Evolutionary conservation across 2,797 vertebrate genomes (phyloP), one percentile per base, ranked within the genome.

Genomic region (Poeciliopsis gracilis): DNA sequence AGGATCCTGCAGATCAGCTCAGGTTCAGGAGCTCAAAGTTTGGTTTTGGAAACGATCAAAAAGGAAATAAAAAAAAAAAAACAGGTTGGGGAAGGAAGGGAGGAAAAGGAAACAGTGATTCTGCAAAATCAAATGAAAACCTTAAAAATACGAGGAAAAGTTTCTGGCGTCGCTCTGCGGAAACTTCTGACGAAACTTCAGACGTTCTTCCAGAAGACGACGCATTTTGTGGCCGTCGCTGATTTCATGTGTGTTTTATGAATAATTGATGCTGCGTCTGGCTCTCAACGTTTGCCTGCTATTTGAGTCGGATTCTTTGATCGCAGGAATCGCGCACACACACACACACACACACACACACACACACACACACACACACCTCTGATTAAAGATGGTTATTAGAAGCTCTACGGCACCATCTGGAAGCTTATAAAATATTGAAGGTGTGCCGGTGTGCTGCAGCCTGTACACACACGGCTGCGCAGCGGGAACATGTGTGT

Each of bases 341-440:
- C 51, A 25, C 23, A 75, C 71, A 77, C 79, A 36, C 75, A 33
- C 63, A 77, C 46, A 72, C 43, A 57, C 69, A 28, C 49, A 0
- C 77, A 72, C 73, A 75, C 49, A 66, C 0, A 51, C 33, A 57
- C 51, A 73, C 73, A 20, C 76, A 55, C 53, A 55, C 53, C 9
- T 73, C 82, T 49, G 87, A 81, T 87, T 88, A 86, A 86, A 80
- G 86, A 73, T 38, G 77, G 77, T 86, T 80, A 89, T 92, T 84
- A 90, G 79, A 87, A 79, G 81, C 86, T 85, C 72, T 23, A 8
- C 82, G 55, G 55, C 41, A 71, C 90, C 91, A 90, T 92, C 91
- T 91, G 90, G 87, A 82, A 87, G 82, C 83, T 90, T 86, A 91
- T 93, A 81, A 91, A 92, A 92, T 92, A 92, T 92, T 90, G 82